These are phyloP conservation scores for Arbacia lixula DNA, from an alignment of 53 echinoderm and acorn worm genomes.

Conservation along the genomic window DNA sequence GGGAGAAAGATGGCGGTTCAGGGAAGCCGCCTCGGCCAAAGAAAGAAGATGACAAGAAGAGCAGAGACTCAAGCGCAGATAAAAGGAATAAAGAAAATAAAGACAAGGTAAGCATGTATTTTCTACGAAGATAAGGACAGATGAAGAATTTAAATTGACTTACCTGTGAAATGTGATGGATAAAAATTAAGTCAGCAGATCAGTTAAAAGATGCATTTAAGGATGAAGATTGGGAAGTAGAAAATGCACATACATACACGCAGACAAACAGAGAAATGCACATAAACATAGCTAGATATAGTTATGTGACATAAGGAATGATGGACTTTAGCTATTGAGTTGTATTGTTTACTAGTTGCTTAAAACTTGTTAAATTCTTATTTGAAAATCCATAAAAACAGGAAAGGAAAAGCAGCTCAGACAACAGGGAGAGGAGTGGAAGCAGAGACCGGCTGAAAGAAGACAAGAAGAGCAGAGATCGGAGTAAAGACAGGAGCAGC, in stretches of 20 bases:
- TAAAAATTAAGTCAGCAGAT: no score
- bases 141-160: no score
- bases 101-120: conserved; percentile 27
- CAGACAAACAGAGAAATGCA: no score
- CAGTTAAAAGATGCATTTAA: no score
- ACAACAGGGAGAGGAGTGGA: conserved; percentile 77
- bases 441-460: conserved; percentile 67
- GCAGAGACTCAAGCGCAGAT: conserved; percentile 76
- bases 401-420: conserved; percentile 83
- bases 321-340: not conserved
- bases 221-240: no score
- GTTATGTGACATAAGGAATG: no score
- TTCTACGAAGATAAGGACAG: no score
- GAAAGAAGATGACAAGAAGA: conserved; percentile 81
- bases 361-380: not conserved
- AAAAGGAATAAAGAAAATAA: conserved; percentile 66
- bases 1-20: conserved; percentile 76
- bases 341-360: not conserved
- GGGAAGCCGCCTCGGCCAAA: conserved; percentile 89
- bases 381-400: not conserved
- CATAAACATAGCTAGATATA: no score
- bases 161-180: no score
- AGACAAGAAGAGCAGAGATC: conserved; percentile 59
- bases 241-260: no score
- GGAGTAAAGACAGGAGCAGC: conserved; percentile 53